Conservation (phyloP, 2,113 vertebrate genomes). For the Aspidoscelis tigris region DNA sequence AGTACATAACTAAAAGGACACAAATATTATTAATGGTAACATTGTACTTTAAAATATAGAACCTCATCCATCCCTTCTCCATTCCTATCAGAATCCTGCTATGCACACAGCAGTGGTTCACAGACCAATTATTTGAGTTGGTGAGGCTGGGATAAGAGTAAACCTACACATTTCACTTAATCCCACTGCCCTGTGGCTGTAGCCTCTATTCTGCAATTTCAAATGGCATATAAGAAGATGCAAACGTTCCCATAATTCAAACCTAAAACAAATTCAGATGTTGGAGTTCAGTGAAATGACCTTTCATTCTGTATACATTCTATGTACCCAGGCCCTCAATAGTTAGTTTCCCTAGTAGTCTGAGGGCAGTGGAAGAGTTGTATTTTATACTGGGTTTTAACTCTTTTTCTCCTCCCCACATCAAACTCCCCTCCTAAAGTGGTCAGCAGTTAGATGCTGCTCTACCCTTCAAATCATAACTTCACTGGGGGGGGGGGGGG, state of each 20-base stretch:
- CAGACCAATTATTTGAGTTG: too few relatives aligned
- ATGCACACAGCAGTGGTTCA: too few relatives aligned
- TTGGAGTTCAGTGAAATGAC: not conserved
- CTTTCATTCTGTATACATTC: too few relatives aligned
- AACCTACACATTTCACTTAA: too few relatives aligned
- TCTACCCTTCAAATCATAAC: too few relatives aligned
- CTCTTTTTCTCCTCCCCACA: too few relatives aligned
- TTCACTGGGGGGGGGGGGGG: too few relatives aligned
- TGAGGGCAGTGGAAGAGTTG: not conserved
- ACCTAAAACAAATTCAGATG: not conserved
- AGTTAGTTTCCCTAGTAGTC: not conserved
- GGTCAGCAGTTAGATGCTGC: too few relatives aligned
- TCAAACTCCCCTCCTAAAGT: too few relatives aligned
- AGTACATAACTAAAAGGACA: not conserved
- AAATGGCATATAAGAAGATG: not conserved
- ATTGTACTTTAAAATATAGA: not conserved
- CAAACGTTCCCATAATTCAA: not conserved
- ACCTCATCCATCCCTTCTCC: not conserved
- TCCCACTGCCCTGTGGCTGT: not conserved
- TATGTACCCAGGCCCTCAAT: not conserved
- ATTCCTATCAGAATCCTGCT: not conserved
- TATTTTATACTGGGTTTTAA: not conserved
- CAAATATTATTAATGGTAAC: not conserved
- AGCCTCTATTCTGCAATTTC: not conserved
- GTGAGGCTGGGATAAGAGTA: too few relatives aligned